Evolutionary conservation across 2,113 vertebrate genomes (phyloP).

Genomic region (Sander lucioperca): DNA sequence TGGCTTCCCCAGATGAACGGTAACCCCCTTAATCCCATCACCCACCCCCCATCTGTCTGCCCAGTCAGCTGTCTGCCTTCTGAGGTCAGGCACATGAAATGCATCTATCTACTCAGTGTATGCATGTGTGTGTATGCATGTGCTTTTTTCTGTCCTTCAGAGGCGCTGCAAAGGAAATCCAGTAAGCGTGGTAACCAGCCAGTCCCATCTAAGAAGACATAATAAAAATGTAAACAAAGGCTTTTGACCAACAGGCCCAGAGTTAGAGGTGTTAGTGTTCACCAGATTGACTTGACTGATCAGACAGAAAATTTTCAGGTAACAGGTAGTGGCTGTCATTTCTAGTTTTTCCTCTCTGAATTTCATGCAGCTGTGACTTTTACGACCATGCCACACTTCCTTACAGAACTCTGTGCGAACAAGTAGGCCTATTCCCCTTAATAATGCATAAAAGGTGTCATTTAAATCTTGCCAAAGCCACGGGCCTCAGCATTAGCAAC

Average conservation of each 20-base stretch:
- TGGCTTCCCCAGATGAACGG: slow-evolving; percentile 48
- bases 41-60: slow-evolving; percentile 36
- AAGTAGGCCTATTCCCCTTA: slow-evolving; percentile 14
- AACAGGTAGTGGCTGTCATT: background rate
- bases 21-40: slow-evolving; percentile 46
- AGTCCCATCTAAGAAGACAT: slow-evolving; percentile 42
- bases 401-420: background rate
- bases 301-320: too few relatives aligned
- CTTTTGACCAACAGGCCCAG: background rate
- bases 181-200: slow-evolving; percentile 49
- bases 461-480: slow-evolving; percentile 51
- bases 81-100: slow-evolving; percentile 63
- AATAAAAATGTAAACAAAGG: slow-evolving; percentile 29
- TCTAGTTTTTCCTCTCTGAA: background rate
- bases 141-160: slow-evolving; percentile 9
- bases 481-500: slow-evolving; percentile 23
- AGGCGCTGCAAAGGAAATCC: slow-evolving; percentile 52
- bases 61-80: slow-evolving; percentile 62
- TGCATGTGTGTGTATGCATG: background rate
- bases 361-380: slow-evolving; percentile 33
- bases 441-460: slow-evolving; percentile 52
- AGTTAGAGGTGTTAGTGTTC: background rate
- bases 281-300: background rate
- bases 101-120: slow-evolving; percentile 45
- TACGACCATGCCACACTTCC: background rate